phyloP scores from a whole-genome alignment of 2,797 vertebrate genomes.

The Enteromius thamalakanensis region DNA sequence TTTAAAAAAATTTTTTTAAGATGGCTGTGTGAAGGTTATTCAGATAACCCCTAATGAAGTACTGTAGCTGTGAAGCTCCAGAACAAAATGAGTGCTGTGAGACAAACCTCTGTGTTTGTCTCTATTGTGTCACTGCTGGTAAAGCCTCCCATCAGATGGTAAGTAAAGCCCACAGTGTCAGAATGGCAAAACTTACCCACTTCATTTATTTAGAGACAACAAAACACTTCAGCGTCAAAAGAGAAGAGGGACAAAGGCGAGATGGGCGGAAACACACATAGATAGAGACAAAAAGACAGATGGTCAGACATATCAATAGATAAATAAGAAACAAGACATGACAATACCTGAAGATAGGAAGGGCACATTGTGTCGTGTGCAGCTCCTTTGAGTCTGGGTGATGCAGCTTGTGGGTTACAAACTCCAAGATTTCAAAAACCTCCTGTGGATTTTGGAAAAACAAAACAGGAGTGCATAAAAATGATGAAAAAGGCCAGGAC shows the following conservation, averaged over 20 bases:
- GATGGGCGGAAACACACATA: slow-evolving; percentile 41
- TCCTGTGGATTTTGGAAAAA: slow-evolving; percentile 9
- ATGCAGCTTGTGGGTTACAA: not conserved
- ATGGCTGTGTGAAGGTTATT: slow-evolving; percentile 28
- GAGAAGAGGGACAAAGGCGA: slow-evolving; percentile 41
- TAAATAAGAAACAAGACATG: slow-evolving; percentile 42
- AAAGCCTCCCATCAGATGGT: slow-evolving; percentile 36
- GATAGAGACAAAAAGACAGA: slow-evolving; percentile 48
- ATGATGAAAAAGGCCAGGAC: not conserved
- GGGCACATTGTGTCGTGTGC: slow-evolving; percentile 10
- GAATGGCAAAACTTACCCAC: slow-evolving; percentile 43
- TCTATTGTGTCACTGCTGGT: slow-evolving; percentile 38
- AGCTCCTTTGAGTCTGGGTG: not conserved
- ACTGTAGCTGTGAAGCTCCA: slow-evolving; percentile 3
- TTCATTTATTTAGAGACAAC: slow-evolving; percentile 47
- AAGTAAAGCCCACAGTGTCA: slow-evolving; percentile 42
- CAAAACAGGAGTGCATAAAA: slow-evolving; percentile 2
- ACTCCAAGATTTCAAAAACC: slow-evolving; percentile 1
- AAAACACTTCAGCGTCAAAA: slow-evolving; percentile 46
- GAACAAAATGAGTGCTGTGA: slow-evolving; percentile 22
- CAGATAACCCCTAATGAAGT: slow-evolving; percentile 17
- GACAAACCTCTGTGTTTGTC: slow-evolving; percentile 19
- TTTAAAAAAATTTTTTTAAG: not conserved
- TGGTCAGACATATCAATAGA: slow-evolving; percentile 43
- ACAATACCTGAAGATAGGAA: slow-evolving; percentile 41